Evolutionary conservation across 2,797 vertebrate genomes (phyloP), one percentile per base, ranked within the genome.

Genomic region (Oreochromis grahami): DNA sequence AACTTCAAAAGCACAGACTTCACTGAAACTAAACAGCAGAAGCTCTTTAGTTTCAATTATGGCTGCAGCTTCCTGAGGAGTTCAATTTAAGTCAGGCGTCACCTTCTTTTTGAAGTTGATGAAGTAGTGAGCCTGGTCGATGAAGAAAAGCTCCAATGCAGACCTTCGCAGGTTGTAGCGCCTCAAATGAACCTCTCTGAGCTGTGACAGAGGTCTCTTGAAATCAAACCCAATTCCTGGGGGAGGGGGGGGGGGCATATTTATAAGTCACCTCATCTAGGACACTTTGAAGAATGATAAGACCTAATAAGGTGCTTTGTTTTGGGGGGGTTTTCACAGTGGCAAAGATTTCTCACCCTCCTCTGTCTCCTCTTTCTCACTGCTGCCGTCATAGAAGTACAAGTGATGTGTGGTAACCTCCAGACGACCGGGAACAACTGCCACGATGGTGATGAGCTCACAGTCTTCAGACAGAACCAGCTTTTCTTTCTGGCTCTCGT

Each of bases 121-220:
- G 92, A 99, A 99, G 94, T 98, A 99, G 93, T 99, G 98, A 87
- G 98, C 95, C 91, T 99, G 98, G 91, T 99, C 98, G 0, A 99
- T 98, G 94, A 99, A 99, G 96, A 99, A 99, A 34, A 99, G 96
- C 93, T 99, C 99, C 6, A 99, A 95, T 0, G 98, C 99, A 0
- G 99, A 99, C 3, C 99, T 96, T 11, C 98, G 97, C 88, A 99
- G 96, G 96, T 99, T 99, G 95, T 98, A 99, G 32, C 99, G 98
- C 76, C 99, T 97, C 84, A 99, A 87, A 85, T 99, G 98, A 3
- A 99, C 97, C 88, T 99, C 99, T 0, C 98, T 96, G 43, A 99
- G 97, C 94, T 99, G 98, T 34, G 96, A 97, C 89, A 99, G 92
- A 0, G 98, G 97, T 2, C 98, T 97, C 91, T 98, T 99, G 95